These are phyloP conservation scores for Alouatta palliata DNA, from an alignment of 2,113 vertebrate species.

Conservation along the genomic window DNA sequence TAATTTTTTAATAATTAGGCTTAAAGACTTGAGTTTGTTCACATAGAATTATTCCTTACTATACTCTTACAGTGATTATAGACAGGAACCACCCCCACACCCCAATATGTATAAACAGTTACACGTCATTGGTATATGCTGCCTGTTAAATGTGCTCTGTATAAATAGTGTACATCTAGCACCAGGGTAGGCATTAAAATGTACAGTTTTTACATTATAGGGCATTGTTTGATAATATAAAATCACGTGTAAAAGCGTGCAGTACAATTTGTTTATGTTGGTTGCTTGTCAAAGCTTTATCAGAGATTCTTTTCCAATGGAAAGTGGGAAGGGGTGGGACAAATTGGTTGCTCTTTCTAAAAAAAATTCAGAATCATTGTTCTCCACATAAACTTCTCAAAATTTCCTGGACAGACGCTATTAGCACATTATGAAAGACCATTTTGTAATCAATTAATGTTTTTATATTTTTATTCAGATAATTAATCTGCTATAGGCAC, in stretches of 20 bases:
- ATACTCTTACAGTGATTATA: neutral
- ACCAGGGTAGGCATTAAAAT: neutral
- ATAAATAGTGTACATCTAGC: neutral
- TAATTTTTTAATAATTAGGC: neutral
- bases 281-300: neutral
- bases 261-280: neutral
- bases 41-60: neutral
- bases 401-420: neutral
- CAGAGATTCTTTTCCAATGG: neutral
- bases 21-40: neutral
- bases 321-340: neutral
- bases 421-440: neutral
- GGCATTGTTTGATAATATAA: neutral
- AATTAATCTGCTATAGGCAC: neutral
- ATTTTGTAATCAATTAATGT: neutral
- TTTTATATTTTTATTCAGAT: conserved; percentile 25
- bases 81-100: neutral
- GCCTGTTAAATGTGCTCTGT: neutral
- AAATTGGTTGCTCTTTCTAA: neutral
- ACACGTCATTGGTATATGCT: neutral
- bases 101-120: neutral
- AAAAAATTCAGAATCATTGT: neutral
- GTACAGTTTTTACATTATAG: neutral
- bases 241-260: neutral
- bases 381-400: neutral